Conservation (phyloP, 2,113 vertebrate species). For the Pandion haliaetus region DNA sequence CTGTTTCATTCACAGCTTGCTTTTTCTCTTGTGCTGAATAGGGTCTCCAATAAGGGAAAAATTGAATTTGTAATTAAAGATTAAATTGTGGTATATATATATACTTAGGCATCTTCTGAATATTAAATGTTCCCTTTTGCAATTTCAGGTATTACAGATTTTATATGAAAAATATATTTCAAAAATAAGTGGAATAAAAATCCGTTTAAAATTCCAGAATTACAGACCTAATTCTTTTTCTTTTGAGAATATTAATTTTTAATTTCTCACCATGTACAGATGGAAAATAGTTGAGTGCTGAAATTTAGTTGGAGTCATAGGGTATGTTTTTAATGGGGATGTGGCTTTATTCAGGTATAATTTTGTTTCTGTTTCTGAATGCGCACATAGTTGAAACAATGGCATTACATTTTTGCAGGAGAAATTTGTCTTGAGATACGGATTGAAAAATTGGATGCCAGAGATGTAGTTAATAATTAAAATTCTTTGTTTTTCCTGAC, state of each 20-base stretch:
- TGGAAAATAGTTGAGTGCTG: background rate
- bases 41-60: background rate
- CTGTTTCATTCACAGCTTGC: background rate
- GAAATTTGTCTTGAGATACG: background rate
- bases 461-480: background rate
- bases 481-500: background rate
- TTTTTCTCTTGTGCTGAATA: background rate
- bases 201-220: background rate
- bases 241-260: background rate
- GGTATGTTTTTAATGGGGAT: background rate
- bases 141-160: background rate
- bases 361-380: background rate
- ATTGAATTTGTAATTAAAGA: background rate
- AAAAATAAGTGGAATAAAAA: background rate
- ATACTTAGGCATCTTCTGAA: background rate
- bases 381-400: background rate
- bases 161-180: background rate
- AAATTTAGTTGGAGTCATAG: background rate
- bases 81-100: background rate
- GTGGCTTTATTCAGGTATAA: background rate
- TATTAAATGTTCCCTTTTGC: background rate
- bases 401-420: background rate
- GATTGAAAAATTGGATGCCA: background rate
- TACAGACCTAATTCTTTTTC: background rate
- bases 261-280: background rate